Evolutionary conservation across 2,888 invertebrate genomes (phyloP), one percentile per base, ranked within the genome.

Genomic region (Diplazon laetatorius): DNA sequence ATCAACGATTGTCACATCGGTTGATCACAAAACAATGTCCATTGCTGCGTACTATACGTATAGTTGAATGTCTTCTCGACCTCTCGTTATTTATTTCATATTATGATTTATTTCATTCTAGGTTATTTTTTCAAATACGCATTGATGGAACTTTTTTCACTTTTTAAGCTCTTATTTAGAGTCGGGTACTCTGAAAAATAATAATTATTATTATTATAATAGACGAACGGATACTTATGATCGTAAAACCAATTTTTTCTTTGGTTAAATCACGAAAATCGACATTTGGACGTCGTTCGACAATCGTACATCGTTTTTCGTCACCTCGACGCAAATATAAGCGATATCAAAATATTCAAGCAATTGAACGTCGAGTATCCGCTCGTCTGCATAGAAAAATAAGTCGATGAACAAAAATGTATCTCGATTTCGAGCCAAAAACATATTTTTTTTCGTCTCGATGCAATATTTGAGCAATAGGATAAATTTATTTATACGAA

Each of bases 171-270:
- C 65, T 50, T 22, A 16, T 39, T 66, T 52, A 80, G 83, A 84
- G 82, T 81, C 82, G 80, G 85, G 81, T 57, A 84, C 82, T 85
- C 83, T 59, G 46, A 30, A 12, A 57, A 78, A 78, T n/a, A n/a
- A n/a, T n/a, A 30, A 30, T 30, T 30, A 30, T 30, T 30, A 30
- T 30, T 30, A 35, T 14, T 14, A 30, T 9, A 55, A 55, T 6
- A 55, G 30, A 10, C 55, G 14, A 55, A 25, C 55, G 55, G 14
- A 35, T 35, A 55, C 30, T 30, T 30, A 5, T 30, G 2, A 5
- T 30, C 30, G 6, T 5, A 30, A 5, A 30, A 30, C 6, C 30
- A 30, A 30, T 30, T 30, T 30, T 30, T 30, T n/a, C n/a, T 30
- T 30, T 6, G 30, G 6, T 2, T 30, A 2, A 30, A 30, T 6